phyloP scores from a whole-genome alignment of 2,888 invertebrate genomes.

The Acanthosepion pharaonis region DNA sequence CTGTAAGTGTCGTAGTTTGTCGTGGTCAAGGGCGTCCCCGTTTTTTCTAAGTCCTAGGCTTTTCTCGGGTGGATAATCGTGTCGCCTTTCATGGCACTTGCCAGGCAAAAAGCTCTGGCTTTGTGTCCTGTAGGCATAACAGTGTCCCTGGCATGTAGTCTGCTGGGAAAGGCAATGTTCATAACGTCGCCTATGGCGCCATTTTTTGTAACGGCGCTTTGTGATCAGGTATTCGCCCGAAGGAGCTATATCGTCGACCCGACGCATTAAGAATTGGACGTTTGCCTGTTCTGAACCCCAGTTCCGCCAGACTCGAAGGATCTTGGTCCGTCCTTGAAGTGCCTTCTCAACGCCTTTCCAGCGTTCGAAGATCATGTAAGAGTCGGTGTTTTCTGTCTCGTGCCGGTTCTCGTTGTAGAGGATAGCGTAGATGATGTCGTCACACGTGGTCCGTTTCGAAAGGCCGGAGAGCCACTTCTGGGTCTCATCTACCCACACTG shows the following conservation, averaged over 20 bases:
- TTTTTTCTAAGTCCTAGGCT: conserved; percentile 46
- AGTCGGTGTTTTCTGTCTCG: conserved; percentile 85
- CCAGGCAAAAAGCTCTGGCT: conserved; percentile 53
- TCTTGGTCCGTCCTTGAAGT: conserved; percentile 82
- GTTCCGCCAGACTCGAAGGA: conserved; percentile 85
- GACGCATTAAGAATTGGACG: conserved; percentile 74
- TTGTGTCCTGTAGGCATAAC: conserved; percentile 53
- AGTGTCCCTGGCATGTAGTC: conserved; percentile 47
- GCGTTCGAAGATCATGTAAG: conserved; percentile 78
- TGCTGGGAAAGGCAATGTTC: conserved; percentile 47
- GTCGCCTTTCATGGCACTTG: conserved; percentile 53
- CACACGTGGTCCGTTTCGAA: conserved; percentile 84
- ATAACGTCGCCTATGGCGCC: conserved; percentile 56
- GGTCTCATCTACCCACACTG: conserved; percentile 37
- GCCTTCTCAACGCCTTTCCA: conserved; percentile 80
- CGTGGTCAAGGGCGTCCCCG: conserved; percentile 52
- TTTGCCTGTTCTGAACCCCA: conserved; percentile 85
- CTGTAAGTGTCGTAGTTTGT: conserved; percentile 61
- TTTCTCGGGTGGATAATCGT: conserved; percentile 34
- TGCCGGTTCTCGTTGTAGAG: conserved; percentile 77
- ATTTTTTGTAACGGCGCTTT: conserved; percentile 53
- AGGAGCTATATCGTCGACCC: conserved; percentile 62
- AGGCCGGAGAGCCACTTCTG: conserved; percentile 86
- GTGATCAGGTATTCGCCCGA: conserved; percentile 56
- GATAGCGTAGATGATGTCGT: conserved; percentile 84